Evolutionary conservation across 2,113 vertebrate species (phyloP).

Genomic region (Takifugu bimaculatus): DNA sequence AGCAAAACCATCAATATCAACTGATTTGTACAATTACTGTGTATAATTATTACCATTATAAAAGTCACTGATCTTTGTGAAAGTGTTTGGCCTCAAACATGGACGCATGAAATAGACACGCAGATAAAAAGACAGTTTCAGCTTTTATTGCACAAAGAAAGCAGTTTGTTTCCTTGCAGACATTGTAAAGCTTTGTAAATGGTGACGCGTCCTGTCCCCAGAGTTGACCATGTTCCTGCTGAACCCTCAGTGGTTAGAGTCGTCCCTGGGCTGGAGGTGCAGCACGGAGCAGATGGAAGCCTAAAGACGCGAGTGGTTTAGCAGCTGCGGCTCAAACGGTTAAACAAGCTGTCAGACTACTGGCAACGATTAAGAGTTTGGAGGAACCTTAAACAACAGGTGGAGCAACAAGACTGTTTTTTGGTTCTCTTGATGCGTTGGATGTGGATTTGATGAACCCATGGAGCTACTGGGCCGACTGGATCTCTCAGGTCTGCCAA

Average conservation of each 20-base stretch:
- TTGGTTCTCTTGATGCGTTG: no score
- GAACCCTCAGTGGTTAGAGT: constrained; percentile 4
- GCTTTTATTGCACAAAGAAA: constrained; percentile 7
- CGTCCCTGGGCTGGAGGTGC: constrained; percentile 5
- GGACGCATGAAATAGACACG: neutral
- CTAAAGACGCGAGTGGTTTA: neutral
- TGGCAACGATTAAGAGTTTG: no score
- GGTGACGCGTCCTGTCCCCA: constrained; percentile 58
- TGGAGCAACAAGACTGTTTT: no score
- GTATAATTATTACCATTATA: no score
- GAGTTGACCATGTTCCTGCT: constrained; percentile 32
- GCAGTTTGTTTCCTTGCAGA: constrained; percentile 63
- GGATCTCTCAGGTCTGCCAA: no score
- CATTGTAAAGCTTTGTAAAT: constrained; percentile 75
- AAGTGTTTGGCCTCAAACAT: no score
- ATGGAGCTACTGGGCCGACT: no score
- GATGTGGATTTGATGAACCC: no score
- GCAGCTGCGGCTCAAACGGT: neutral
- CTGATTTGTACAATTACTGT: no score
- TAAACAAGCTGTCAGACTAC: neutral
- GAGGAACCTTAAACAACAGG: no score
- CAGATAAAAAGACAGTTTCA: neutral
- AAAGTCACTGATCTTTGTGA: no score
- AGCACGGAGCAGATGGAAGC: constrained; percentile 40
- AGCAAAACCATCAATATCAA: no score